Evolutionary conservation across 2,113 vertebrate species (phyloP), one percentile per base, ranked within the genome.

Genomic region (Pelvicachromis taeniatus): DNA sequence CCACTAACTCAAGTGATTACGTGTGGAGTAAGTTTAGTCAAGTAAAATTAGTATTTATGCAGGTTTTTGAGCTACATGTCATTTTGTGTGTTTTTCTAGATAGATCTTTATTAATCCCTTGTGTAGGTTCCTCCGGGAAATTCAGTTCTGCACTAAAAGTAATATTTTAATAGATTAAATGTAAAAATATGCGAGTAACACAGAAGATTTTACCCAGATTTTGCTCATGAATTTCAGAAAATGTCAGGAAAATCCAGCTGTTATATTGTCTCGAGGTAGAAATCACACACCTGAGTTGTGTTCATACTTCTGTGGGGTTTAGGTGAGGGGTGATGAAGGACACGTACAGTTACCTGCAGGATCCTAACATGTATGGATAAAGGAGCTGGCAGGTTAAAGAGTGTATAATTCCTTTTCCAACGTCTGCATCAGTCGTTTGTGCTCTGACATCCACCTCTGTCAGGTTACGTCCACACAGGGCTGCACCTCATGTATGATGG

Each of bases 151-250:
- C 4, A 2, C 17, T 12, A 12, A 63, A 63, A 38, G 17, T 0
- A n/a, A 12, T 33, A 35, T 38, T 63, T 63, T n/a, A 35, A 63
- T 63, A 0, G n/a, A 38, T 35, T 0, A 21, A 0, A 63, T 63
- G 4, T 35, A n/a, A 1, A 12, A 35, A 12, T 63, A 35, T 63
- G 17, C 31, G 35, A 63, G 17, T 63, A 19, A 63, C 0, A 6
- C 0, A 3, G 19, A 16, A 33, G 16, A 11, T 11, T 19, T 35
- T 17, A 26, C 26, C 3, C 26, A 26, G 63, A 42, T 68, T 68
- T 68, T 21, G 11, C 13, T 14, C 63, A 0, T 0, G 35, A 68
- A 0, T 40, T 68, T 16, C 12, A 1, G 63, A 42, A 38, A 68
- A 68, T 42, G 35, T 68, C 0, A 12, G n/a, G 63, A 68, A 40